Base-by-base conservation (phyloP, 2,113 vertebrate species). In the Neolamprologus ventralis region DNA sequence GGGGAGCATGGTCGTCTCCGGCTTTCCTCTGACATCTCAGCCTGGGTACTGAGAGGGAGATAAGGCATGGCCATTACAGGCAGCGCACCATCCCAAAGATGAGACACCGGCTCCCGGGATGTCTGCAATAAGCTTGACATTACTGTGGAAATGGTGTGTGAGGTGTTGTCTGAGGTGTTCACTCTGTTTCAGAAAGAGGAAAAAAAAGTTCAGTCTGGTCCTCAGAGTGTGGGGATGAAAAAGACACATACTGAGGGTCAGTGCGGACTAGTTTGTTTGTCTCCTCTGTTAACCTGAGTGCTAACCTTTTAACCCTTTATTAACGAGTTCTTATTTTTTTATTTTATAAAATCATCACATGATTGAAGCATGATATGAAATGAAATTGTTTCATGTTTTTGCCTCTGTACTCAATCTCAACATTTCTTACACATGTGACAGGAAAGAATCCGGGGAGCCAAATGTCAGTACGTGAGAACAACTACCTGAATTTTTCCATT, bases 11-110 rank as follows among this genome's bases (percentile, higher is more conserved):
- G 84, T 84, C 81, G 55, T 91, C 91, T 93, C 63, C 82, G 68
- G 86, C 91, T 81, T 90, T 35, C 80, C 90, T 84, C 82, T 89
- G 92, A 95, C 93, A 90, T 92, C 88, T 91, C 47, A 9, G 89
- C 85, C 80, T 21, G 80, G 87, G 90, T 94, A 94, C 95, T 94
- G 91, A 93, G 89, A 90, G 60, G 33, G 85, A 89, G 90, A 94
- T 91, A 83, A 92, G 92, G 85, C 87, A 87, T 79, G 91, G 94
- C 89, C 92, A 93, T 93, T 91, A 90, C 85, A 91, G 87, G 86
- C 90, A 84, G 80, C 5, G 7, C 85, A 35, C 53, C 85, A 10
- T 85, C 85, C 89, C 83, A 26, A 60, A 68, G 90, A 82, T n/a
- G 35, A 86, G 75, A 90, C 45, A 31, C 37, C 1, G 6, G 12